Evolutionary conservation across 2,888 invertebrate genomes (phyloP).

Genomic region (Sminthurides aquaticus): DNA sequence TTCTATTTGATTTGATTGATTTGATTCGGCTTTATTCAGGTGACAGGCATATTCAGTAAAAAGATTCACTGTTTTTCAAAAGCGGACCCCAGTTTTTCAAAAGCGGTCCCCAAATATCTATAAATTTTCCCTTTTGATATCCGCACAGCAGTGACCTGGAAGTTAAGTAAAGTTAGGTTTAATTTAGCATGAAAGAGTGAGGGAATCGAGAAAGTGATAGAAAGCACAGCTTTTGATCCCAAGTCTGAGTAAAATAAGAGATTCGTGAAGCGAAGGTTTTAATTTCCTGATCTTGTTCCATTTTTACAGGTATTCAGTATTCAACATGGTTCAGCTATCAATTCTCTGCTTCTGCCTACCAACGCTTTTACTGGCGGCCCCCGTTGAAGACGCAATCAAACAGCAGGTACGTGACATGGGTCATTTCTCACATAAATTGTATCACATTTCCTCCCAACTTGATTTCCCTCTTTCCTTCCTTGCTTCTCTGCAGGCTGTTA

Average conservation of each 20-base stretch:
- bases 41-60: no score
- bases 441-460: no score
- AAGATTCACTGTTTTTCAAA: no score
- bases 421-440: not conserved
- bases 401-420: slow-evolving; percentile 32
- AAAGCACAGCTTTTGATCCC: not conserved
- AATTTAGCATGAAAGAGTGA: not conserved
- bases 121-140: no score
- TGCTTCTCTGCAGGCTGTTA: no score
- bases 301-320: slow-evolving; percentile 7
- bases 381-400: slow-evolving; percentile 40
- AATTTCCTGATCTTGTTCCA: not conserved
- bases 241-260: not conserved
- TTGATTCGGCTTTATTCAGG: no score
- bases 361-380: slow-evolving; percentile 40
- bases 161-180: not conserved
- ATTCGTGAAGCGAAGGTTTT: not conserved
- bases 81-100: no score
- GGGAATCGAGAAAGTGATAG: not conserved
- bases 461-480: no score
- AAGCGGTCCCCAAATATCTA: no score
- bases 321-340: slow-evolving; percentile 40
- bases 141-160: not conserved
- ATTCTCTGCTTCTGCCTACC: slow-evolving; percentile 40
- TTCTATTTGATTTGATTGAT: no score